Evolutionary conservation across 1,140 invertebrate species (phyloP).

Genomic region (Pinna nobilis): DNA sequence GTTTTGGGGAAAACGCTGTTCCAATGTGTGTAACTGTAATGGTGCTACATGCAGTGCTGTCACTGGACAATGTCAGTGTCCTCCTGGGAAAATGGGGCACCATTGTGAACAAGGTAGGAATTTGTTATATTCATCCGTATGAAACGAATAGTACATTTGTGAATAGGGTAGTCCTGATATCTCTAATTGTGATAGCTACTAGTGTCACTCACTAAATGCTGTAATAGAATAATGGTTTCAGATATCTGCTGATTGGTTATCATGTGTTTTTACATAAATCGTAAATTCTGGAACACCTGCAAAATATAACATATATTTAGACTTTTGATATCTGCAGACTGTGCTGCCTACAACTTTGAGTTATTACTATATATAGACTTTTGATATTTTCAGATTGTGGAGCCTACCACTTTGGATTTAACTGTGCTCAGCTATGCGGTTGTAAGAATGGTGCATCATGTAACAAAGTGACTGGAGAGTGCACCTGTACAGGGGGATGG

Average conservation of each 20-base stretch:
- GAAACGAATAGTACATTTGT: background rate
- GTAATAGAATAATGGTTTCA: no score
- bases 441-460: slow-evolving; percentile 83
- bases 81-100: slow-evolving; percentile 78
- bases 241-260: background rate
- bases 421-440: slow-evolving; percentile 84
- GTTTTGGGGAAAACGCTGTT: slow-evolving; percentile 55
- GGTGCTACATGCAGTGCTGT: slow-evolving; percentile 88
- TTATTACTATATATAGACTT: slow-evolving; percentile 51
- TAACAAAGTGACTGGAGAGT: slow-evolving; percentile 88
- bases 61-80: slow-evolving; percentile 88
- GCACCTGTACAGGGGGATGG: slow-evolving; percentile 90
- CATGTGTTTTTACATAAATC: background rate
- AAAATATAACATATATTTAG: background rate
- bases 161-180: background rate
- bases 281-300: no score
- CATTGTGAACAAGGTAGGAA: slow-evolving; percentile 63
- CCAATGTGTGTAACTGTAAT: slow-evolving; percentile 49
- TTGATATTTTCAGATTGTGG: slow-evolving; percentile 78
- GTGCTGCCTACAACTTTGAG: slow-evolving; percentile 84
- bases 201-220: background rate
- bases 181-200: background rate
- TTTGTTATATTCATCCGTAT: background rate
- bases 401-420: slow-evolving; percentile 84
- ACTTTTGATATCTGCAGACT: background rate